These are phyloP conservation scores for Crenichthys baileyi DNA, from an alignment of 2,797 vertebrate genomes.

Conservation along the genomic window DNA sequence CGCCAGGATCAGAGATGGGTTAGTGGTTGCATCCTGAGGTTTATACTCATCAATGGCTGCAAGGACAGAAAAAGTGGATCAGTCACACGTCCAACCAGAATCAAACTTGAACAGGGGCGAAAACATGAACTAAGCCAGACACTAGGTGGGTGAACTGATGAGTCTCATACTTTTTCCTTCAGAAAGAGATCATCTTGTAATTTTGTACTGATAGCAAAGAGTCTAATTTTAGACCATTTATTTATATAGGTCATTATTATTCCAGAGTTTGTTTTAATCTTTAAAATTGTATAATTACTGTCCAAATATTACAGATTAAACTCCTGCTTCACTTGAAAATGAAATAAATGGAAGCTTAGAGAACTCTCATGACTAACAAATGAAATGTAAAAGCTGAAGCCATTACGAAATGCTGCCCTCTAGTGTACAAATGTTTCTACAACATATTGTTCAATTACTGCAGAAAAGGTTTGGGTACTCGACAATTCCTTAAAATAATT, in stretches of 20 bases:
- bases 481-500: background rate
- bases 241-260: too few relatives aligned
- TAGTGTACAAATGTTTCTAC: conserved; percentile 18
- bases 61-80: conserved; percentile 4
- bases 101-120: background rate
- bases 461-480: background rate
- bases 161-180: too few relatives aligned
- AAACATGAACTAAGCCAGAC: background rate
- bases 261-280: too few relatives aligned
- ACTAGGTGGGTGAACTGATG: too few relatives aligned
- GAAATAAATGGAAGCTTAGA: background rate
- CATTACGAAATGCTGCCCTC: conserved; percentile 34
- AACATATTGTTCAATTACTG: background rate
- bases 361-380: background rate
- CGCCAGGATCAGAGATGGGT: conserved; percentile 95
- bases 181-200: too few relatives aligned
- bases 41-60: conserved; percentile 96
- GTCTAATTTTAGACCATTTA: too few relatives aligned
- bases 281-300: background rate
- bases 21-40: conserved; percentile 97
- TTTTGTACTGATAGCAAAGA: too few relatives aligned
- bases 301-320: background rate
- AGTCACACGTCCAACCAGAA: background rate
- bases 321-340: background rate
- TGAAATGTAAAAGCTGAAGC: background rate